Base-by-base conservation (phyloP, 2,797 vertebrate genomes). In the Coregonus sp. region DNA sequence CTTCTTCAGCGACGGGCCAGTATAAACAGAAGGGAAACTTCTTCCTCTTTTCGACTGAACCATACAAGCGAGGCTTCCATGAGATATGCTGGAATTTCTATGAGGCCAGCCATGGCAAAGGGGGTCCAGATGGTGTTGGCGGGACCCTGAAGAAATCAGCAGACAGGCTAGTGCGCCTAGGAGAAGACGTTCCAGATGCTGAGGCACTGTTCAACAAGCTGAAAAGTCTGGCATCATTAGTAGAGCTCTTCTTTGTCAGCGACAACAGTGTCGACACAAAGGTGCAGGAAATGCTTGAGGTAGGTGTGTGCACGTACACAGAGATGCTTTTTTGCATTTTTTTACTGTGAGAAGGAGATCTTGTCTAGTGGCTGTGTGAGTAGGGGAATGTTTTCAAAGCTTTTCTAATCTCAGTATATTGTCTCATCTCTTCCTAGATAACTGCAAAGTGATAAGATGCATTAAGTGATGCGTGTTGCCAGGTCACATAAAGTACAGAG, bases 391-490 rank as follows among this genome's bases (percentile, higher is more conserved):
- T 40, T 40, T 40, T 40, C 37, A 40, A 40, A 40, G 37, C 37
- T 40, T 40, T 40, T 40, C 37, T 40, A 40, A 40, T 40, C 37
- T 40, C 5, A 37, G 4, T 29, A 14, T 67, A 11, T 29, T 67
- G 65, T 72, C 20, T 37, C 1, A 6, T 47, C 50, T 69, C 25
- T 68, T 40, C 37, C 37, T 5, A 59, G 75, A 51, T 80, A 75
- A 78, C 72, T 68, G 40, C 63, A 84, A 81, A 80, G 77, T 40
- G 37, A 40, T 7, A 71, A 61, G 74, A 83, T 83, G 63, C 81
- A 79, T 40, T 5, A 40, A 33, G 81, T 80, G 75, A 75, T 33
- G 31, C 3, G 31, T 33, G 31, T 33, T 33, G 31, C 31, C 31
- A 33, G 31, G 31, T 33, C 31, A 33, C 81, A 79, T 40, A 5